A percentile compares a stretch with the other conserved stretches of the same genome.
phyloP scores from a whole-genome alignment of 2,797 vertebrate genomes.

The Nannoperca australis region DNA sequence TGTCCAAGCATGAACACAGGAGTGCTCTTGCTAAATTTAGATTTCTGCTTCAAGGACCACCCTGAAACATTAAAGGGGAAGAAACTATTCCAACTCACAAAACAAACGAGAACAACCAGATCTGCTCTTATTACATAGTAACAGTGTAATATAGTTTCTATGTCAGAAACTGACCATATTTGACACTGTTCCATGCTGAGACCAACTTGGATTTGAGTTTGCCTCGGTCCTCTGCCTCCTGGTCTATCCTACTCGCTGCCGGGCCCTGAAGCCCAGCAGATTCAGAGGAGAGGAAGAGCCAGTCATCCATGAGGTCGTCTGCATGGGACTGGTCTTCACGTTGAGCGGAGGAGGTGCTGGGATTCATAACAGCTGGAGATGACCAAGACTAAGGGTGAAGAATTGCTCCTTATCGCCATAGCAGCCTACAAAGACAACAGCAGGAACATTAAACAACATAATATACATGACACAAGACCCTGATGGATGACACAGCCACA shows the following conservation, averaged over 20 bases:
- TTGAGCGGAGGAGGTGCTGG: conserved; percentile 43
- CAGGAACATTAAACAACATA: background rate
- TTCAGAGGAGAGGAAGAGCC: conserved; percentile 72
- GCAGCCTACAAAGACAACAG: conserved; percentile 30
- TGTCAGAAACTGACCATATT: conserved; percentile 85
- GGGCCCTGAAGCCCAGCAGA: conserved; percentile 17
- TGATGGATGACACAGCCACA: background rate
- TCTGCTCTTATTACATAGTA: background rate
- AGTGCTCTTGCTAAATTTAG: conserved; percentile 88
- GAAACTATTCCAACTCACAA: background rate
- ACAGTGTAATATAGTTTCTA: background rate
- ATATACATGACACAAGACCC: background rate
- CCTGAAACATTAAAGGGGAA: conserved; percentile 72
- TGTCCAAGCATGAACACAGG: conserved; percentile 89
- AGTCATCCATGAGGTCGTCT: conserved; percentile 72
- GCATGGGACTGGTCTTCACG: conserved; percentile 67
- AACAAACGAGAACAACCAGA: background rate
- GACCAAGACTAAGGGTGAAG: conserved; percentile 20
- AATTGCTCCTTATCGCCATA: conserved; percentile 51
- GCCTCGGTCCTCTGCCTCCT: conserved; percentile 81
- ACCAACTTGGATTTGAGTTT: conserved; percentile 89
- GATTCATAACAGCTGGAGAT: conserved; percentile 62
- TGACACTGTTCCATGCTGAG: conserved; percentile 92
- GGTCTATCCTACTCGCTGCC: conserved; percentile 33
- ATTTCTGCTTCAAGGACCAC: conserved; percentile 89